A percentile compares a stretch with the other conserved stretches of the same genome.
Conservation (phyloP, 1,140 invertebrate genomes). For the Drosophila watanabei region DNA sequence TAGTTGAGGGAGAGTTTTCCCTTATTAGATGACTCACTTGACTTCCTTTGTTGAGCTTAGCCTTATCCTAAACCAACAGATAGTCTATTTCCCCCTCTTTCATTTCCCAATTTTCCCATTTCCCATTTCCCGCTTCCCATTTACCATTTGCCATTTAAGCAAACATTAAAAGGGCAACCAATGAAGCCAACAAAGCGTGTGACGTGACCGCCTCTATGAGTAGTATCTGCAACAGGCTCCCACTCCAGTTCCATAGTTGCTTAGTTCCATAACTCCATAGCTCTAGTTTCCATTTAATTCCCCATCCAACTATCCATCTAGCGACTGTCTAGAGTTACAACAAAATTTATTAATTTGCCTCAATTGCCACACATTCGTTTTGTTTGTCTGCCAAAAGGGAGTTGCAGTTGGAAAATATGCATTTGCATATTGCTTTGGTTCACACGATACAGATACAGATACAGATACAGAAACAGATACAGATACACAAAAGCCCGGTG, state of each 20-base stretch:
- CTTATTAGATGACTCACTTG: conserved; percentile 55
- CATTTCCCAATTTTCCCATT: conserved; percentile 27
- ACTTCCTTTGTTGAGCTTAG: conserved; percentile 36
- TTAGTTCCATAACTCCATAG: conserved; percentile 14
- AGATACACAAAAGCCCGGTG: conserved; percentile 7
- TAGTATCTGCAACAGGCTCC: conserved; percentile 16
- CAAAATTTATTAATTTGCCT: conserved; percentile 70
- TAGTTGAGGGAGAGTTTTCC: conserved; percentile 36
- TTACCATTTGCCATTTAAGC: conserved; percentile 44
- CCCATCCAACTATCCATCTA: background rate
- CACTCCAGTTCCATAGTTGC: conserved; percentile 7
- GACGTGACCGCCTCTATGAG: conserved; percentile 57
- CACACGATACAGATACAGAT: conserved; percentile 56
- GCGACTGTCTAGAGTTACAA: conserved; percentile 53
- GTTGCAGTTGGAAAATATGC: conserved; percentile 29
- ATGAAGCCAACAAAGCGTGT: conserved; percentile 80
- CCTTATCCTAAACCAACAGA: conserved; percentile 49
- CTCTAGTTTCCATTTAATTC: conserved; percentile 52
- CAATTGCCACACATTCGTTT: conserved; percentile 66
- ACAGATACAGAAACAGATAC: conserved; percentile 22
- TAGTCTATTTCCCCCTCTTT: conserved; percentile 11
- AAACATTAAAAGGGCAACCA: conserved; percentile 57
- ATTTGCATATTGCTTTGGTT: conserved; percentile 65
- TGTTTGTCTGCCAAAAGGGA: conserved; percentile 28
- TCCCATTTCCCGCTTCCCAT: conserved; percentile 20